Base-by-base conservation (phyloP, 2,113 vertebrate genomes). In the Limnothrissa miodon region DNA sequence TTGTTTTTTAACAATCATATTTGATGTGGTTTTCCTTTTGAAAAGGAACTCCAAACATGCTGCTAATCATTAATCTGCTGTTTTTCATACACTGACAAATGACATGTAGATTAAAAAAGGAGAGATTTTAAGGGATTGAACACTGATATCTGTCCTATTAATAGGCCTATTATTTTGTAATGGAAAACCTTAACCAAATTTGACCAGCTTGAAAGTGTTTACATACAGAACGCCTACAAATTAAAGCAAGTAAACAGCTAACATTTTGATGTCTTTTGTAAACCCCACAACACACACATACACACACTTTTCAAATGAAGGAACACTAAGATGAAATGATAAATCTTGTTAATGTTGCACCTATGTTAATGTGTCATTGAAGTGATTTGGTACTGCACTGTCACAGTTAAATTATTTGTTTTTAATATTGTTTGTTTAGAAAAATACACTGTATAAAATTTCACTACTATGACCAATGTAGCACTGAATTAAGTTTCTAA, bases 351-450 rank as follows among this genome's bases (percentile, higher is more conserved):
- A 39, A 83, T 84, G 66, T 87, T 90, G 87, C 90, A 91, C 87
- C 89, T 1, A 36, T 93, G 86, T 88, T 83, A 33, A 83, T 81
- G 78, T 81, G 78, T 29, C 80, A 13, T 78, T 6, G 33, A 87
- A n/a, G 78, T 80, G 78, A 81, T 85, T 74, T 84, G 86, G 84
- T 59, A 86, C 87, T 91, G 85, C 88, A 90, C 89, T 87, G 88
- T 87, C 42, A 78, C 78, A 59, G 25, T 80, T 78, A 29, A 33
- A 13, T 44, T 81, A 46, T 33, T 83, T 82, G 6, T 45, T 85
- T 66, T 39, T 23, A 4, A 80, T 81, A 33, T 33, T 56, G 62
- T 66, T 85, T 51, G 48, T 44, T 80, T 74, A 36, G 59, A 36
- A 45, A n/a, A n/a, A 33, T 62, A 42, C 39, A 83, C 78, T 17